phyloP scores from a whole-genome alignment of 2,888 invertebrate genomes.

The Rhagonycha fulva region DNA sequence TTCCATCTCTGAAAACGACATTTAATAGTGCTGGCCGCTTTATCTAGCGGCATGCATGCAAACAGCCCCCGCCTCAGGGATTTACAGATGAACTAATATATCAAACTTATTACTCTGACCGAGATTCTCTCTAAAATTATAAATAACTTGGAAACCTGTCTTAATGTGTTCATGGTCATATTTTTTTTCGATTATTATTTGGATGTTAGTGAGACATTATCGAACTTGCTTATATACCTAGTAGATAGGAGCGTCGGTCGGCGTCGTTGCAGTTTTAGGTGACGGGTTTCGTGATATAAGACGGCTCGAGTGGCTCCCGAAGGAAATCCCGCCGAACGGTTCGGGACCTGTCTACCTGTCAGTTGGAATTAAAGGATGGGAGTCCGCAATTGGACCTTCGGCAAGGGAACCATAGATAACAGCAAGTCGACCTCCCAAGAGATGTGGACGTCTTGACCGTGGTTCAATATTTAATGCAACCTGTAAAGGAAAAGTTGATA shows the following conservation, averaged over 20 bases:
- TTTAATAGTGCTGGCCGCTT: conserved; percentile 48
- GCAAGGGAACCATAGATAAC: conserved; percentile 52
- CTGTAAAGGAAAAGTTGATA: conserved; percentile 40
- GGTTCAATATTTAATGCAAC: conserved; percentile 53
- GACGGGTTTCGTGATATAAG: conserved; percentile 46
- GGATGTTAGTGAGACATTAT: neutral
- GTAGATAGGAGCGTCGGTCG: neutral
- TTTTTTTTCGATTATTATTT: neutral
- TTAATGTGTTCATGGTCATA: neutral
- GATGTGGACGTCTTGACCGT: conserved; percentile 47
- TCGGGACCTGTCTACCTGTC: conserved; percentile 58
- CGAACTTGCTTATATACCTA: conserved; percentile 20
- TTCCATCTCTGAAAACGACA: conserved; percentile 45
- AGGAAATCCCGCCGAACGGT: conserved; percentile 50
- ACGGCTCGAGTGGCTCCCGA: conserved; percentile 49
- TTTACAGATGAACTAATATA: conserved; percentile 61
- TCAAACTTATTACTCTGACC: conserved; percentile 52
- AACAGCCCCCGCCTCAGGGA: conserved; percentile 59
- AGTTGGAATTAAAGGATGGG: conserved; percentile 63
- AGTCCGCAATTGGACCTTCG: conserved; percentile 48
- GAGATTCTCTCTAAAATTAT: conserved; percentile 10
- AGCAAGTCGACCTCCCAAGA: conserved; percentile 46
- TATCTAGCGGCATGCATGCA: conserved; percentile 54
- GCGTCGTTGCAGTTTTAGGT: conserved; percentile 36
- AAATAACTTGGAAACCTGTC: neutral